Evolutionary conservation across 2,888 invertebrate genomes (phyloP).

Genomic region (Clitarchus hookeri): DNA sequence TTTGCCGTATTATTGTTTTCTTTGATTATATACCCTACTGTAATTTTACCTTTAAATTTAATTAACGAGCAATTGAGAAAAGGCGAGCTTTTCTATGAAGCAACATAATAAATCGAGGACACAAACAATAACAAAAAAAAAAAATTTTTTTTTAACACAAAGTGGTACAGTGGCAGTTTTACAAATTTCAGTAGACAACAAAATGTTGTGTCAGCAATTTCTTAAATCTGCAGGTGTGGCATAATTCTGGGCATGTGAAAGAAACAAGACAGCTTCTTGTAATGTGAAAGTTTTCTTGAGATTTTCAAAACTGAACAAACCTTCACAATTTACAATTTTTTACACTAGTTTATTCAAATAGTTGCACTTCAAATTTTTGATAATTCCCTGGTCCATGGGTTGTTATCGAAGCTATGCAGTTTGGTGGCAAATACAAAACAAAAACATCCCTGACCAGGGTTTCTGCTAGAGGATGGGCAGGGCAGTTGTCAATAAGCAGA

Average conservation of each 20-base stretch:
- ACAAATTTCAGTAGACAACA: not conserved
- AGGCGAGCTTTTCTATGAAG: too few relatives aligned
- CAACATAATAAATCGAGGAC: too few relatives aligned
- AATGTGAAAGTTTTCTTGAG: not conserved
- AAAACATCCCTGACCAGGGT: not conserved
- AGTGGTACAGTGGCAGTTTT: too few relatives aligned
- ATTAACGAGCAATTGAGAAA: too few relatives aligned
- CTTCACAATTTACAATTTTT: not conserved
- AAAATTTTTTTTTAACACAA: too few relatives aligned
- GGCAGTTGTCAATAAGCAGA: too few relatives aligned
- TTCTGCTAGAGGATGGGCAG: too few relatives aligned
- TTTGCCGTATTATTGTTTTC: too few relatives aligned
- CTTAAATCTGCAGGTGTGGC: not conserved
- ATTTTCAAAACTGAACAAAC: not conserved
- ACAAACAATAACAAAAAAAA: too few relatives aligned
- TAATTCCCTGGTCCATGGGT: not conserved
- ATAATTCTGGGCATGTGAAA: not conserved
- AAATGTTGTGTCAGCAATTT: not conserved
- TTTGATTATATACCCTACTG: too few relatives aligned
- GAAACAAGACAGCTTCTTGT: not conserved
- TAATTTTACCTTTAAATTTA: too few relatives aligned
- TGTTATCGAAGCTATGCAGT: not conserved
- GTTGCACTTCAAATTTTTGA: not conserved
- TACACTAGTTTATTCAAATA: not conserved
- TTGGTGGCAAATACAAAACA: not conserved